Conservation (phyloP, 2,888 invertebrate genomes). For the Polyploca ridens region DNA sequence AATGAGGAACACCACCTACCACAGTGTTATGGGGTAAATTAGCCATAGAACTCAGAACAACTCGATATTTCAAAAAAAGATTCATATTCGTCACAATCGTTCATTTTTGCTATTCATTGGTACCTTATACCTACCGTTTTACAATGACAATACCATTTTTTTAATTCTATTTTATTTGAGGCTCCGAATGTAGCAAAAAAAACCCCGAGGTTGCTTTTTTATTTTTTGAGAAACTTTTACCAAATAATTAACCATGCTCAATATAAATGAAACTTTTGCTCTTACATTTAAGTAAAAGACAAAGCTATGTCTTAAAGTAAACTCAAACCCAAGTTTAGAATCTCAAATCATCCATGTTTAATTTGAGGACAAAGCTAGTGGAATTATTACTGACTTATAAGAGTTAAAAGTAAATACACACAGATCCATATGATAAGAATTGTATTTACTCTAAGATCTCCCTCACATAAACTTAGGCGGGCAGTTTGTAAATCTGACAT, state of each 20-base stretch:
- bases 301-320: not conserved
- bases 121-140: no score
- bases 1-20: slow-evolving; percentile 91
- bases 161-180: no score
- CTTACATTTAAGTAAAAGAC: not conserved
- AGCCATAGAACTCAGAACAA: not conserved
- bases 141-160: no score
- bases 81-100: no score
- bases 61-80: not conserved
- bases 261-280: not conserved
- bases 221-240: not conserved
- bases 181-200: no score
- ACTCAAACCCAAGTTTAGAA: not conserved
- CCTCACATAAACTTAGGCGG: not conserved
- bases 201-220: no score
- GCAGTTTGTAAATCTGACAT: not conserved
- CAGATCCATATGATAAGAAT: not conserved
- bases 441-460: no score
- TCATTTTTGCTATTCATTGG: no score
- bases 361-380: not conserved
- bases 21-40: slow-evolving; percentile 92
- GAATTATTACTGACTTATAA: not conserved
- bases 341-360: not conserved
- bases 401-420: not conserved
- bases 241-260: not conserved